A percentile compares a stretch with the other conserved stretches of the same genome.
Conservation (phyloP, 2,888 invertebrate species). For the Pycnomerus fuliginosus region DNA sequence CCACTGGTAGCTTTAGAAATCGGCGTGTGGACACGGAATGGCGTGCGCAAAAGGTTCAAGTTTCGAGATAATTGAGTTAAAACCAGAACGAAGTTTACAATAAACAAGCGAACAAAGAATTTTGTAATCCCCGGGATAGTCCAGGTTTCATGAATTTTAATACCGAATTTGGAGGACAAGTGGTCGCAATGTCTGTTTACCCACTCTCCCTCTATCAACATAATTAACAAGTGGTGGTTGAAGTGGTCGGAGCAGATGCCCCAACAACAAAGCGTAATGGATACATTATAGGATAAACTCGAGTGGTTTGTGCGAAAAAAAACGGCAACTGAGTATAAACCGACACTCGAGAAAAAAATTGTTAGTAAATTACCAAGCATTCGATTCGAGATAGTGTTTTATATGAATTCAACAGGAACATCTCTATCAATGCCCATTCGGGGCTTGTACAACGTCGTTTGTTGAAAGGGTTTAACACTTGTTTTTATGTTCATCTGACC, state of each 20-base stretch:
- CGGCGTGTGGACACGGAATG: constrained; percentile 18
- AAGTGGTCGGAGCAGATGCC: constrained; percentile 34
- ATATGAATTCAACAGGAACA: not conserved
- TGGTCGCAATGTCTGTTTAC: constrained; percentile 30
- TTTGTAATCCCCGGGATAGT: not conserved
- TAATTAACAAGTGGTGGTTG: constrained; percentile 33
- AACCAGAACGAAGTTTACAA: constrained; percentile 35
- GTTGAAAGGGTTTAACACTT: constrained; percentile 12
- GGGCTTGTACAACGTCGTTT: not conserved
- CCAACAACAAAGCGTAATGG: constrained; percentile 32
- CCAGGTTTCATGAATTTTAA: no score
- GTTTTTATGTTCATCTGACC: constrained; percentile 7
- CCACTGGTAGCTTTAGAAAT: constrained; percentile 15
- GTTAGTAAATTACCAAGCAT: not conserved
- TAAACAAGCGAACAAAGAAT: constrained; percentile 30
- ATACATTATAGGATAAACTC: no score
- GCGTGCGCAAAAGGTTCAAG: constrained; percentile 36
- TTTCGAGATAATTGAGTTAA: constrained; percentile 48
- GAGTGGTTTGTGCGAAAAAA: no score
- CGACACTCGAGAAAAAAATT: not conserved
- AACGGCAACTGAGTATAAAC: no score
- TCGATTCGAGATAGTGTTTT: not conserved
- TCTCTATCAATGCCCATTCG: not conserved
- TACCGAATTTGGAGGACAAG: no score
- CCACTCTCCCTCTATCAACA: constrained; percentile 27